Evolutionary conservation across 1,140 invertebrate species (phyloP), one percentile per base, ranked within the genome.

Genomic region (Araneus ventricosus): DNA sequence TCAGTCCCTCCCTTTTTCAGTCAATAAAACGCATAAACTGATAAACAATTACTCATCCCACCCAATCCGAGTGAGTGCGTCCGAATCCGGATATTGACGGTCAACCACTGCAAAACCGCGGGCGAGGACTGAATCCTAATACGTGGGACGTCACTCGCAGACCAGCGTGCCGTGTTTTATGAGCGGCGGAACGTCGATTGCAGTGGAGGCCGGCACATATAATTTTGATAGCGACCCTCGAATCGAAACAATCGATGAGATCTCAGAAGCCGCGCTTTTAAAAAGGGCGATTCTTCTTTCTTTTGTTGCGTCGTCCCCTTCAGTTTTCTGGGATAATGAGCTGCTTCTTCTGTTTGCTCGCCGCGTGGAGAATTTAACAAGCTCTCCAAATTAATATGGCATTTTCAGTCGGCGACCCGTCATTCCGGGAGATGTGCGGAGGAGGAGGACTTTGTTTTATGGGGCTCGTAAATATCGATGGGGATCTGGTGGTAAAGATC

Each of bases 201-300:
- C 59, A 63, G 22, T n/a, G 22, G 59, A 17, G 59, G n/a, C 22
- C 22, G 52, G 52, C 8, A 57, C 59, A 63, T n/a, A 63, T 63
- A 63, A 63, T 63, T 63, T 63, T 63, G 59, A 63, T n/a, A 63
- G 59, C 59, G 8, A 6, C 6, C n/a, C n/a, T 63, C 59, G 22
- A 63, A 63, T 63, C 59, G 59, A 63, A 63, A 63, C 59, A 63
- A 63, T 63, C 59, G 59, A 63, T 63, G n/a, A n/a, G 59, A n/a
- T 4, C 59, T 63, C 59, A 63, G 24, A 63, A 22, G 59, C 59
- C 59, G 59, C 24, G n/a, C 22, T 63, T 63, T n/a, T 52, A 63
- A 63, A 61, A 63, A 63, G 59, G 59, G 17, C 0, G 45, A 63
- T n/a, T n/a, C n/a, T n/a, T n/a, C n/a, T n/a, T n/a, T n/a, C n/a